Percentiles rank a stretch among this genome's conserved stretches.
Conservation (phyloP, 2,797 vertebrate genomes). For the Thalassophryne amazonica region DNA sequence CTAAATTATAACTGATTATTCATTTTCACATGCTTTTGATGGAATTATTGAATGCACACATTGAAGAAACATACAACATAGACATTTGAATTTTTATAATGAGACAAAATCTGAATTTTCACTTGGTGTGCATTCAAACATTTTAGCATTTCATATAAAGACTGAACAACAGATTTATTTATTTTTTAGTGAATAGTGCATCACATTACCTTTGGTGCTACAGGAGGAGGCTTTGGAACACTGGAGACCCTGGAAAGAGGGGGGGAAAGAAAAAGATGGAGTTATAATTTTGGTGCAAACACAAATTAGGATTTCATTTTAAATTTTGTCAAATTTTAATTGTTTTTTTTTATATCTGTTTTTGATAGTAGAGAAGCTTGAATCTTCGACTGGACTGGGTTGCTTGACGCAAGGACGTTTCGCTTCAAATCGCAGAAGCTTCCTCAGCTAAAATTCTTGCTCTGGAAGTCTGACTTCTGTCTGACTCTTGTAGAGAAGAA, state of each 20-base stretch:
- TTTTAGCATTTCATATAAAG: neutral
- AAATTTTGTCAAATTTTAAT: no score
- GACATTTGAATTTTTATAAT: neutral
- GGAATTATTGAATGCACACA: neutral
- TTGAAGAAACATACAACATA: neutral
- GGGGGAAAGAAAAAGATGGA: neutral
- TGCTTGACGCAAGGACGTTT: no score
- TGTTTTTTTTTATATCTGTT: no score
- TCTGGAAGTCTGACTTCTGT: no score
- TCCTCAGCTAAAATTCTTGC: no score
- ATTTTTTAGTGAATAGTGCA: conserved; percentile 41
- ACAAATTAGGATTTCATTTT: neutral
- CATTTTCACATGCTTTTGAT: neutral
- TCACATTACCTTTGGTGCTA: conserved; percentile 82
- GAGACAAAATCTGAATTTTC: neutral
- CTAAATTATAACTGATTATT: no score
- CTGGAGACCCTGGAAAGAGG: conserved; percentile 77
- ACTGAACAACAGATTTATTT: conserved; percentile 3
- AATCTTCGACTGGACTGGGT: no score
- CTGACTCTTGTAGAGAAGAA: no score
- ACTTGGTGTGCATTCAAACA: neutral
- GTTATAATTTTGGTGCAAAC: neutral
- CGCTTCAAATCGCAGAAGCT: no score
- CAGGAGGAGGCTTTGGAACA: conserved; percentile 79
- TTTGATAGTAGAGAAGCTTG: no score